Percentiles rank a stretch among this genome's conserved stretches.
Evolutionary conservation across 2,888 invertebrate species (phyloP).

Genomic region (Parnassius mnemosyne): DNA sequence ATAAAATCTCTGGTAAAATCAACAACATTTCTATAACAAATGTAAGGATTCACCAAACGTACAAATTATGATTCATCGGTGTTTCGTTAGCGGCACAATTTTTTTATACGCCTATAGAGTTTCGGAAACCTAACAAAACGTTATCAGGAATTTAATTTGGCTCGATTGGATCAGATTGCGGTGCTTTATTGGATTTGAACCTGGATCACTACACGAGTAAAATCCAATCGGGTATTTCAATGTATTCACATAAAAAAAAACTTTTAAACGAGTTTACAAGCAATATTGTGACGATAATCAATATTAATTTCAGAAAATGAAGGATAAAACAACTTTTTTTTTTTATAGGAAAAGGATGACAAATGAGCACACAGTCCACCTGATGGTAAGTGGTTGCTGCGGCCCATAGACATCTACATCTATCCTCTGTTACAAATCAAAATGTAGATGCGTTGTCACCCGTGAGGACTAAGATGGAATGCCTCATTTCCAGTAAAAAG

Average conservation of each 20-base stretch:
- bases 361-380: too few relatives aligned
- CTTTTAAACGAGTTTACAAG: not conserved
- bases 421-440: too few relatives aligned
- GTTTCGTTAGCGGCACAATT: constrained; percentile 1
- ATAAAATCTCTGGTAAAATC: too few relatives aligned
- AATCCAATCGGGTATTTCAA: constrained; percentile 21
- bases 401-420: too few relatives aligned
- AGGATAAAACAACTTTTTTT: too few relatives aligned
- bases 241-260: constrained; percentile 15
- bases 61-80: constrained; percentile 2
- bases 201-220: constrained; percentile 16
- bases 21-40: not conserved
- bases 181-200: constrained; percentile 34
- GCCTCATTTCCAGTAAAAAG: too few relatives aligned
- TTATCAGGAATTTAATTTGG: constrained; percentile 28
- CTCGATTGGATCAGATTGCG: constrained; percentile 32
- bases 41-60: constrained; percentile 4
- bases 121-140: constrained; percentile 26
- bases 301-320: too few relatives aligned
- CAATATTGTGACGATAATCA: not conserved
- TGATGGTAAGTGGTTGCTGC: too few relatives aligned
- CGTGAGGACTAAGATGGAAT: too few relatives aligned
- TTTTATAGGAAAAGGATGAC: too few relatives aligned
- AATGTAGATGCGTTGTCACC: too few relatives aligned
- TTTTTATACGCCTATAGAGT: constrained; percentile 20